These are phyloP conservation scores for Macroramphosus scolopax DNA, from an alignment of 2,797 vertebrate species.

Conservation along the genomic window DNA sequence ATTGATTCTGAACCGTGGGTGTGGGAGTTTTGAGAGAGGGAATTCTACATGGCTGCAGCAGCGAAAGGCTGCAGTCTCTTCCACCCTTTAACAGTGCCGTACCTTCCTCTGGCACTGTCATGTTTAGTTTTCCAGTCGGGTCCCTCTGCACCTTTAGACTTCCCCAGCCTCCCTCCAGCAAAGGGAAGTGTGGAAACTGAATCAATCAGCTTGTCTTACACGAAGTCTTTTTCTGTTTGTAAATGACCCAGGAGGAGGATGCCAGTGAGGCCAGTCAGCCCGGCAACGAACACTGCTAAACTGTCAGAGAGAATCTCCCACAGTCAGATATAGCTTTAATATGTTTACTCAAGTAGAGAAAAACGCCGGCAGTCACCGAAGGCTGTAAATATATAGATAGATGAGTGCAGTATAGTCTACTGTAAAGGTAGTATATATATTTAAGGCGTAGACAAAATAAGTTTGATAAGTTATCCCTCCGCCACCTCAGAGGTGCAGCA, in stretches of 20 bases:
- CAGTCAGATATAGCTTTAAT: constrained; percentile 62
- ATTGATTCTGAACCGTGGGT: constrained; percentile 49
- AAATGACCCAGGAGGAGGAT: constrained; percentile 51
- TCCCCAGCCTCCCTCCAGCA: constrained; percentile 27
- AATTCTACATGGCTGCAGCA: constrained; percentile 25
- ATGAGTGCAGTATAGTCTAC: constrained; percentile 9
- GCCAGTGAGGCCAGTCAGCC: constrained; percentile 37
- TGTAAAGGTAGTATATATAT: constrained; percentile 4
- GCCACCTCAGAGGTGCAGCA: not conserved
- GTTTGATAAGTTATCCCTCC: too few relatives aligned
- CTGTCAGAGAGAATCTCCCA: constrained; percentile 46
- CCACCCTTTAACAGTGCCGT: constrained; percentile 25
- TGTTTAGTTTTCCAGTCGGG: constrained; percentile 69
- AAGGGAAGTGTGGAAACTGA: constrained; percentile 52
- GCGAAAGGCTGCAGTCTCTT: too few relatives aligned
- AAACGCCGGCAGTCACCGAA: constrained; percentile 40
- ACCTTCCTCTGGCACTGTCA: constrained; percentile 38
- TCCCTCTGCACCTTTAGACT: constrained; percentile 27
- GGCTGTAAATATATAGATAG: constrained; percentile 12
- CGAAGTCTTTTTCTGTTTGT: constrained; percentile 58
- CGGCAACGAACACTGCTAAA: constrained; percentile 51
- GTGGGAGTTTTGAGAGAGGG: constrained; percentile 17
- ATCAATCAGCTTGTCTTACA: constrained; percentile 58
- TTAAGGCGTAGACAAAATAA: too few relatives aligned
- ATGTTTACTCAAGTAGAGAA: constrained; percentile 56